Percentiles rank a stretch among this genome's conserved stretches.
Evolutionary conservation across 2,113 vertebrate species (phyloP).

Genomic region (Crypturellus undulatus): DNA sequence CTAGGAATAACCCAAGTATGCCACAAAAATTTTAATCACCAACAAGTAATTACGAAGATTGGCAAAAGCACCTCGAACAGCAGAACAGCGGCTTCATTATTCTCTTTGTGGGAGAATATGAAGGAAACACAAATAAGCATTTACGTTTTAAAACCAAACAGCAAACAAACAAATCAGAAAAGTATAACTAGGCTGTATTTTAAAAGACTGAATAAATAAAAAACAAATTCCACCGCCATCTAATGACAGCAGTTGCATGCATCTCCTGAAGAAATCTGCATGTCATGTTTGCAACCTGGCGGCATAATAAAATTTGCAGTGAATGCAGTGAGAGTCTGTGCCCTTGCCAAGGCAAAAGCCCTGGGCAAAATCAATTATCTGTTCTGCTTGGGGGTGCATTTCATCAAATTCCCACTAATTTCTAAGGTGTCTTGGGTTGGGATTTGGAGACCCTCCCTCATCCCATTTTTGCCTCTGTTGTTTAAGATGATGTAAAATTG

Average conservation of each 20-base stretch:
- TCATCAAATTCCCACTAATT: neutral
- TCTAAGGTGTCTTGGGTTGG: neutral
- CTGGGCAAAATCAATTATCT: neutral
- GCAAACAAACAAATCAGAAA: neutral
- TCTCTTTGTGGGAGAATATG: neutral
- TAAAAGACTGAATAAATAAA: neutral
- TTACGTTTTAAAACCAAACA: neutral
- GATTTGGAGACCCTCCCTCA: neutral
- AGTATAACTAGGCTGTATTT: neutral
- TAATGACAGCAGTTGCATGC: too few species aligned
- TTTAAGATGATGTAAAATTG: neutral
- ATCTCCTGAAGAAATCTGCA: neutral
- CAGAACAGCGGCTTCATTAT: neutral
- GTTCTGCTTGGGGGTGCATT: neutral
- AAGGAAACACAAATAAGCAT: neutral
- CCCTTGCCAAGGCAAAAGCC: neutral
- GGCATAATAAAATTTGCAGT: neutral
- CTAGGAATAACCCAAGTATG: neutral
- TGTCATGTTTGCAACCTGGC: neutral
- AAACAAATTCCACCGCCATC: neutral
- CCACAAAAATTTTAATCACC: neutral
- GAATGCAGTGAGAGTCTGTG: neutral
- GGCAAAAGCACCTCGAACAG: neutral
- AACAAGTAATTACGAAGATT: neutral
- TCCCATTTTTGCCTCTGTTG: rapidly evolving